Evolutionary conservation across 2,888 invertebrate species (phyloP).

Genomic region (Orchesellides sinensis): DNA sequence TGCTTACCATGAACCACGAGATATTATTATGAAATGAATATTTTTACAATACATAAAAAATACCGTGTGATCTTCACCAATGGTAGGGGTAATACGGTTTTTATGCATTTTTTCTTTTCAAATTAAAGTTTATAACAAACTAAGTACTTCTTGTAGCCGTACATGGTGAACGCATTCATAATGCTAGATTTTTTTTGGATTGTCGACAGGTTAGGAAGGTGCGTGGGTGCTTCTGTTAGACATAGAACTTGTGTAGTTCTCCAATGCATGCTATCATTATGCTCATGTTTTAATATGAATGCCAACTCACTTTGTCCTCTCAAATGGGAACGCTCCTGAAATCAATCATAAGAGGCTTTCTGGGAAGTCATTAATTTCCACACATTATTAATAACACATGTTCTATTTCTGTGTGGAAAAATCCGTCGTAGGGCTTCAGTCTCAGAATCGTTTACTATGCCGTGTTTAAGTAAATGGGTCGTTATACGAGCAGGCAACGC

Average conservation of each 20-base stretch:
- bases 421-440: not conserved
- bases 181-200: constrained; percentile 1
- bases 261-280: not conserved
- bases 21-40: not conserved
- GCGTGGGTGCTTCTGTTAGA: constrained; percentile 23
- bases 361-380: constrained; percentile 46
- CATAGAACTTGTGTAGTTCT: not conserved
- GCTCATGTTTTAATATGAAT: constrained; percentile 2
- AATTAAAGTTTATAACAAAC: constrained; percentile 3
- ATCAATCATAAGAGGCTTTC: constrained; percentile 48
- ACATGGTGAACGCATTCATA: not conserved
- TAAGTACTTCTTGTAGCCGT: not conserved
- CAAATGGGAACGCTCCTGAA: constrained; percentile 42
- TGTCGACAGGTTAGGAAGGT: constrained; percentile 28
- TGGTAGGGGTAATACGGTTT: too few species aligned
- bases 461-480: constrained; percentile 49
- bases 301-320: constrained; percentile 23
- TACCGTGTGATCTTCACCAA: too few species aligned
- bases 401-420: constrained; percentile 16
- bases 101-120: not conserved
- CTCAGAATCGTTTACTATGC: too few species aligned
- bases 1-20: not conserved
- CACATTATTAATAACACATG: constrained; percentile 56
- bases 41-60: too few species aligned
- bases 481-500: constrained; percentile 34